Conservation (phyloP, 2,797 vertebrate species). For the Eulemur albifrons region DNA sequence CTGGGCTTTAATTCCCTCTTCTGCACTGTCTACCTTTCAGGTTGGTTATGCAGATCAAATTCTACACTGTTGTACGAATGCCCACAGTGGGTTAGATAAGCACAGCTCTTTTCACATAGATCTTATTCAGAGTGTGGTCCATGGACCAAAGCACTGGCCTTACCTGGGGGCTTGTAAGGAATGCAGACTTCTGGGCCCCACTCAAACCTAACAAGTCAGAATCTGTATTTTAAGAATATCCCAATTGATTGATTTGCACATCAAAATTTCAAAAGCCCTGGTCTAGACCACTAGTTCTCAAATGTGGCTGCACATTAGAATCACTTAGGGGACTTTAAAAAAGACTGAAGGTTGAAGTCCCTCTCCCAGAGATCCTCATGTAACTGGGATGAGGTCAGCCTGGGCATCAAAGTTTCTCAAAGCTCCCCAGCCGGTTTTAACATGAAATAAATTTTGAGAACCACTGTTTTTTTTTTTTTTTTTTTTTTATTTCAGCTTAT, state of each 20-base stretch:
- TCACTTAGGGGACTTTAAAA: background rate
- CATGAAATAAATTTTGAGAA: background rate
- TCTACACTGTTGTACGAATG: background rate
- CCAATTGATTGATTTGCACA: background rate
- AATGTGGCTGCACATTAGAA: background rate
- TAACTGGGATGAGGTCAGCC: background rate
- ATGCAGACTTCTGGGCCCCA: background rate
- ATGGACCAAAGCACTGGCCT: background rate
- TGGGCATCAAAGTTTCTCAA: background rate
- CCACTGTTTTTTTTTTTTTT: background rate
- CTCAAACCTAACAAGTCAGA: background rate
- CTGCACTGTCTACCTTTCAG: background rate
- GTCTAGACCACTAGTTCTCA: background rate
- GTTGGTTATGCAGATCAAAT: background rate
- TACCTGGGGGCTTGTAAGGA: background rate
- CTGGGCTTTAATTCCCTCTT: background rate
- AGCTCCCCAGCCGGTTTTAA: background rate
- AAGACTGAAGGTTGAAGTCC: background rate
- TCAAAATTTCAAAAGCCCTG: background rate
- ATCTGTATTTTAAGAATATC: constrained; percentile 38
- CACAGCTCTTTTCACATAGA: background rate
- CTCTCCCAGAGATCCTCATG: background rate
- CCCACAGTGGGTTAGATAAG: background rate
- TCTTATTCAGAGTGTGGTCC: background rate
- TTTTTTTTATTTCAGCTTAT: too few relatives aligned